Percentiles rank a stretch among this genome's conserved stretches.
Evolutionary conservation across 2,888 invertebrate genomes (phyloP).

Genomic region (Drosophila rubida): DNA sequence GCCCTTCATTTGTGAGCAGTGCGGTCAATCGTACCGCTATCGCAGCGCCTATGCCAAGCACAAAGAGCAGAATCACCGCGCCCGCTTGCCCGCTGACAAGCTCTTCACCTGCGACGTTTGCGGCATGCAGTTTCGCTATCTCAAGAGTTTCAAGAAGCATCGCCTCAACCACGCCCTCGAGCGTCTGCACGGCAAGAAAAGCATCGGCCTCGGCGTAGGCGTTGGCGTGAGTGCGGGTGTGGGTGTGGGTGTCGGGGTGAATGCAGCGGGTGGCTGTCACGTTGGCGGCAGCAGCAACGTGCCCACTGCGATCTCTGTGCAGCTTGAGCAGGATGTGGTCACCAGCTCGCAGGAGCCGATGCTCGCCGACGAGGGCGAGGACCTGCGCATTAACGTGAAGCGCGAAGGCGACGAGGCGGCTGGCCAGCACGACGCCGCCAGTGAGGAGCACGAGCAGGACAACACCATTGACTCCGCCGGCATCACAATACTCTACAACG

Average conservation of each 20-base stretch:
- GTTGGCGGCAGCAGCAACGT: background rate
- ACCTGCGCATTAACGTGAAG: conserved; percentile 86
- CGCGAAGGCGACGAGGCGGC: conserved; percentile 86
- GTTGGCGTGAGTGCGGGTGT: conserved; percentile 16
- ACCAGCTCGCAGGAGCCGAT: conserved; percentile 90
- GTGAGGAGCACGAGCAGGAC: conserved; percentile 88
- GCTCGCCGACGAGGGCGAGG: conserved; percentile 87
- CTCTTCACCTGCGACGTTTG: conserved; percentile 96
- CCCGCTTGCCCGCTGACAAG: conserved; percentile 94
- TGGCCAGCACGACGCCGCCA: conserved; percentile 87
- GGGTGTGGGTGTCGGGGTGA: conserved; percentile 15
- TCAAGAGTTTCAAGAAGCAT: conserved; percentile 96
- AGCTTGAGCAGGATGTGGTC: conserved; percentile 87
- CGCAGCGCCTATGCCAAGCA: conserved; percentile 94
- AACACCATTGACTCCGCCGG: conserved; percentile 90
- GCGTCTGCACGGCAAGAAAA: conserved; percentile 90
- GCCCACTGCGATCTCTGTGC: conserved; percentile 29
- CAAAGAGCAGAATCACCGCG: conserved; percentile 95
- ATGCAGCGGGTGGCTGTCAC: conserved; percentile 5
- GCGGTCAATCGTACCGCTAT: conserved; percentile 95
- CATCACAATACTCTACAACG: conserved; percentile 83
- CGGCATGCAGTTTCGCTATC: conserved; percentile 95
- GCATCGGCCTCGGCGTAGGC: conserved; percentile 42
- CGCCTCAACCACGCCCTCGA: conserved; percentile 94
- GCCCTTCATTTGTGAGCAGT: conserved; percentile 96